phyloP scores from a whole-genome alignment of 1,140 invertebrate genomes.

The Bactericera cockerelli region DNA sequence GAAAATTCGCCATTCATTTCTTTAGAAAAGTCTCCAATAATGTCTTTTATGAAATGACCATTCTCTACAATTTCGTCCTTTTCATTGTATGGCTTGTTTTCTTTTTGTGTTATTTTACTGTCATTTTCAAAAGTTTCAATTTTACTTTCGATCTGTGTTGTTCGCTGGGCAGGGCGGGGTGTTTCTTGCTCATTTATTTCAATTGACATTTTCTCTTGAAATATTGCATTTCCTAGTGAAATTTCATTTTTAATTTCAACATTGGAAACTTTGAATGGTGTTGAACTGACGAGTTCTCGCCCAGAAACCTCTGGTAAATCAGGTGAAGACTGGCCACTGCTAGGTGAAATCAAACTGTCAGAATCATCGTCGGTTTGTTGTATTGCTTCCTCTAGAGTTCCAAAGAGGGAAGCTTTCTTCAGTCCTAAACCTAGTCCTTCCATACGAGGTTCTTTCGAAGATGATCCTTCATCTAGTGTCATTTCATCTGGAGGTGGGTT shows the following conservation, averaged over 20 bases:
- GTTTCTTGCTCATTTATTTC: conserved; percentile 3
- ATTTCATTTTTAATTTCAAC: conserved; percentile 8
- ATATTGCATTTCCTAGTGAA: conserved; percentile 2
- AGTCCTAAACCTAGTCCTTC: conserved; percentile 42
- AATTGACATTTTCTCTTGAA: neutral
- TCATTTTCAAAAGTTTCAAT: neutral
- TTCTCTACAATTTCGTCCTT: neutral
- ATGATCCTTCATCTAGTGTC: conserved; percentile 23
- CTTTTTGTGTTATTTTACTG: conserved; percentile 18
- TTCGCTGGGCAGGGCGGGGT: neutral
- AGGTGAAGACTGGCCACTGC: neutral
- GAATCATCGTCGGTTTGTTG: conserved; percentile 25
- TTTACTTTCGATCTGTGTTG: conserved; percentile 9
- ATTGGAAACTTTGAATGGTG: conserved; percentile 18
- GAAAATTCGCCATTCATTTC: neutral
- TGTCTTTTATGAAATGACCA: conserved; percentile 8
- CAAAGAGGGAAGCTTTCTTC: conserved; percentile 51
- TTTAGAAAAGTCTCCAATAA: conserved; percentile 5
- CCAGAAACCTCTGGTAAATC: conserved; percentile 16
- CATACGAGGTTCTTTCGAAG: conserved; percentile 40
- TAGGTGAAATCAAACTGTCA: neutral
- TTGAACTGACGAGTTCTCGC: conserved; percentile 16
- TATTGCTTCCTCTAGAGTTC: conserved; percentile 56
- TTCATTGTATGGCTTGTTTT: neutral
- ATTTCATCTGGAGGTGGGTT: conserved; percentile 34